Evolutionary conservation across 2,888 invertebrate genomes (phyloP).

Genomic region (Idaea biselata): DNA sequence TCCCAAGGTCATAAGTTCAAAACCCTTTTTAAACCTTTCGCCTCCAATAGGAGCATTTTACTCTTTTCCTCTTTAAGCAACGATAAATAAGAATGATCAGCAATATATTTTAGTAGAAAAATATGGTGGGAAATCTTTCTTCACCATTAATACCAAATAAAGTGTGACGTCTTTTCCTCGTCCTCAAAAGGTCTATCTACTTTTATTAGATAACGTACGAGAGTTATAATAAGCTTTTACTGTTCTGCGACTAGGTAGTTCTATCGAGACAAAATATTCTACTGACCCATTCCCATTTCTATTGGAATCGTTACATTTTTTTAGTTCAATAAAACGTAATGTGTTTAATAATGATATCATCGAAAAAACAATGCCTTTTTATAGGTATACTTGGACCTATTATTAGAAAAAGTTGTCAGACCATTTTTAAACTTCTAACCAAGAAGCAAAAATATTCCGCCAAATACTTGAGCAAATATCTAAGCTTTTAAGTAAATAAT

Average conservation of each 20-base stretch:
- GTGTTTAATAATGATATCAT: background rate
- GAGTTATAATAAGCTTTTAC: conserved; percentile 1
- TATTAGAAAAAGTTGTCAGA: background rate
- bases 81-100: background rate
- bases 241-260: background rate
- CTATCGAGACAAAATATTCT: background rate
- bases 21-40: background rate
- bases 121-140: background rate
- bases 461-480: background rate
- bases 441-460: background rate
- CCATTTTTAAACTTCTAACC: background rate
- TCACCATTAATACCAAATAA: background rate
- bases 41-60: background rate
- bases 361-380: background rate
- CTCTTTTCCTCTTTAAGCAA: background rate
- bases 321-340: background rate
- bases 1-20: background rate
- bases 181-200: background rate
- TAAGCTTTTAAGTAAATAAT: conserved; percentile 8
- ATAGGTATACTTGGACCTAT: background rate
- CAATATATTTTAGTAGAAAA: background rate
- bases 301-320: background rate
- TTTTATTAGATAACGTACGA: background rate
- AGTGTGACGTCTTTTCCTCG: background rate
- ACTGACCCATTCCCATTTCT: background rate